Base-by-base conservation (phyloP, 2,113 vertebrate species). In the Arizona elegans region DNA sequence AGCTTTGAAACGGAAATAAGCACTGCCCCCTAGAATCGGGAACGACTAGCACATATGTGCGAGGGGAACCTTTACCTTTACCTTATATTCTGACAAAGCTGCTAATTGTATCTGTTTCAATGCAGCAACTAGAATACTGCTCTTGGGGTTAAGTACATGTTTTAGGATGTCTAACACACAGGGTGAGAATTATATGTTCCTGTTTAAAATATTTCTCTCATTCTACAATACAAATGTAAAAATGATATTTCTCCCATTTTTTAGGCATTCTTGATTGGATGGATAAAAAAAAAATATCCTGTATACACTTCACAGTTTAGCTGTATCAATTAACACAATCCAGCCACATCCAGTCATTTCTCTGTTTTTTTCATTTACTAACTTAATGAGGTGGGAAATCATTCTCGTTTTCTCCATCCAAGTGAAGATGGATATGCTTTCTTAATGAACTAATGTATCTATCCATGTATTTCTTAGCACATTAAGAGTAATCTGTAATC, bases 311-410 rank as follows among this genome's bases (percentile, higher is more conserved):
- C 89, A 50, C 11, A 0, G 19, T 90, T 26, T 87, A 24, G 62
- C 89, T 94, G 26, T 59, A 75, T 91, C 75, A 54, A 6, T 92
- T 87, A 52, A 70, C 55, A 6, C 75, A 23, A 58, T 93, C 88
- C 70, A 0, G 0, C 17, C 91, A 90, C 54, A 38, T 4, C 21
- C 6, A 53, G 65, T 85, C 50, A 26, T n/a, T 1, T 38, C 65
- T 85, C 47, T 91, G 90, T 59, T 92, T 91, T 91, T 94, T 89
- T 91, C 75, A 94, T 95, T 95, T 95, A 62, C 93, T 92, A 89
- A 93, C 62, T 94, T 94, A 95, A 91, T 89, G 50, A 95, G 53
- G 92, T 96, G 94, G 56, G 94, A 95, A 96, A 94, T 96, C 38
- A 90, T 92, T 94, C 90, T 89, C 89, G 12, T 91, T 93, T 91